Base-by-base conservation (phyloP, 2,797 vertebrate species). In the Ctenopoma multispine region DNA sequence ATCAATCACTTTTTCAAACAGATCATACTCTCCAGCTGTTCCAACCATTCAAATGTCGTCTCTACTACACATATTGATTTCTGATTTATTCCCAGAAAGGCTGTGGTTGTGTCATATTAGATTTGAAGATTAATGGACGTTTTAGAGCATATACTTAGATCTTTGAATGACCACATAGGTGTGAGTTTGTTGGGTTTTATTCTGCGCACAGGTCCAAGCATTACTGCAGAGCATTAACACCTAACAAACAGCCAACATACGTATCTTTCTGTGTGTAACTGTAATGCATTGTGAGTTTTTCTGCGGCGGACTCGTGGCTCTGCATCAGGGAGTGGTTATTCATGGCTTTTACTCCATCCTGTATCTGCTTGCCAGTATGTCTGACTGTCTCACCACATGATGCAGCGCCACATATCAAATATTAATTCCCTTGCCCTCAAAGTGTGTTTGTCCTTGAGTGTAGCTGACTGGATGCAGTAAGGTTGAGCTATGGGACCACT, bases 381-480 rank as follows among this genome's bases (percentile, higher is more conserved):
- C 73, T 73, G 65, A 78, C 77, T 81, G 62, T 76, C 69, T 69
- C 83, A 63, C 84, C 77, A 59, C 89, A 87, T 86, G 86, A 90
- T 77, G 87, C 86, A 86, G 81, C 80, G 81, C 85, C 61, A 67
- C 69, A 87, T 89, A 90, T 92, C 72, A 93, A 91, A 92, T 90
- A 91, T 92, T 91, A 80, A 92, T 92, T 73, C 66, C 62, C 67
- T 55, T 65, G 80, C 80, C 88, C 83, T 87, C 54, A 80, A 82
- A 84, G 81, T 85, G 83, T 71, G 72, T 75, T 80, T 72, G 86
- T 84, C 87, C 87, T 90, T 90, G 81, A 91, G 76, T 75, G 79
- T 76, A 79, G 60, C 77, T 84, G 82, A 75, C 81, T 87, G 86
- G 75, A 75, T 85, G 73, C 74, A 84, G 81, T 54, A n/a, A 70